Percentiles rank a stretch among this genome's conserved stretches.
These are phyloP conservation scores for Hydra vulgaris DNA, from an alignment of 30 jellyfish, hydroid and myxozoan species.

Conservation along the genomic window DNA sequence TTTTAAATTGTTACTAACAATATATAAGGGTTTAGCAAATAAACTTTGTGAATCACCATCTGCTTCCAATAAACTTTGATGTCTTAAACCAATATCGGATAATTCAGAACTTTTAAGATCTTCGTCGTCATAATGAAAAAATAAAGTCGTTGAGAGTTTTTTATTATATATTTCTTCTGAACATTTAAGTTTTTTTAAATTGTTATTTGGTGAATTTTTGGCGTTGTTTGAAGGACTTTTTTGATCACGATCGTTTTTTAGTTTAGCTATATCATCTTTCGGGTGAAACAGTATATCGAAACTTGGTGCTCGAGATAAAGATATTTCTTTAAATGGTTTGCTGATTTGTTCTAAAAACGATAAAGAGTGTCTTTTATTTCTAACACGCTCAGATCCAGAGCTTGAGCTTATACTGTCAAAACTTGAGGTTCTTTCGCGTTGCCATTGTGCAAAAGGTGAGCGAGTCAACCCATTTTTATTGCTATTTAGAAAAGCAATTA, in stretches of 20 bases:
- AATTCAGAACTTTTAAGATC: neutral
- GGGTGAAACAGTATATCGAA: neutral
- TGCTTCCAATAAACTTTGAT: neutral
- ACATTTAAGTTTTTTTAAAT: neutral
- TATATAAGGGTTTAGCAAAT: neutral
- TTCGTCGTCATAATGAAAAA: neutral
- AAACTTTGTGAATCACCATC: neutral
- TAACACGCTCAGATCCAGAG: neutral
- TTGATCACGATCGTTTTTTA: no score
- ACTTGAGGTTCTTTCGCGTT: neutral
- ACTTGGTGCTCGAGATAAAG: neutral
- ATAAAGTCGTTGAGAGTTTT: neutral
- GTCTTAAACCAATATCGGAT: neutral
- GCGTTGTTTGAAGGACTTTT: neutral
- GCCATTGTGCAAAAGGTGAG: neutral
- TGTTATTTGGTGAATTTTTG: neutral
- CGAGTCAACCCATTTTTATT: neutral
- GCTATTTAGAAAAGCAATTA: neutral
- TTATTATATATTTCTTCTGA: neutral
- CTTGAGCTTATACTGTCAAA: neutral
- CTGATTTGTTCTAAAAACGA: neutral
- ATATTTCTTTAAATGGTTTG: neutral
- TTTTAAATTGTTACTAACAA: neutral
- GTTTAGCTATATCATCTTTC: neutral
- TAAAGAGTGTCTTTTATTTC: neutral